Percentiles rank a stretch among this genome's conserved stretches.
phyloP scores from a whole-genome alignment of 2,888 invertebrate genomes.

The Agrenia bidenticulata region DNA sequence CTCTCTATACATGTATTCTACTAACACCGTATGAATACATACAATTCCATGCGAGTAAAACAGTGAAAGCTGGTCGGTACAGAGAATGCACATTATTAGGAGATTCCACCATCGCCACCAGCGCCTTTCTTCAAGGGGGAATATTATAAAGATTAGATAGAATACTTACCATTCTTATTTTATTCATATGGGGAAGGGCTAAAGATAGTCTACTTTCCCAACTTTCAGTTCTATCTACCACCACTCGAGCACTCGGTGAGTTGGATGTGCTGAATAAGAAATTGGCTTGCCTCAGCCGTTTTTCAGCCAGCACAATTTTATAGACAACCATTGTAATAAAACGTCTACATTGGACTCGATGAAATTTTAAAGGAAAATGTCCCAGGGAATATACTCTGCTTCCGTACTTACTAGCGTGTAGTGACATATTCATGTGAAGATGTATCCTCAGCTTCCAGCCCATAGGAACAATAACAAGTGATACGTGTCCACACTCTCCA shows the following conservation, averaged over 20 bases:
- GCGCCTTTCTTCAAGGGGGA: neutral
- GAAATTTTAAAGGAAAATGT: neutral
- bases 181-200: constrained; percentile 6
- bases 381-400: too few species aligned
- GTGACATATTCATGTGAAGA: too few species aligned
- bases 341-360: neutral
- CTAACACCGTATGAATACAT: too few species aligned
- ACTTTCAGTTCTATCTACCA: neutral
- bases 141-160: constrained; percentile 1
- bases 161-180: constrained; percentile 9
- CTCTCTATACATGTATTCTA: too few species aligned
- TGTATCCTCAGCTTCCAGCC: too few species aligned
- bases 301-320: constrained; percentile 3
- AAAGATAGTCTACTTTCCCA: neutral
- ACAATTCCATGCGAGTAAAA: neutral
- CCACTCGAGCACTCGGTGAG: neutral
- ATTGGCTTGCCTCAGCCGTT: constrained; percentile 8
- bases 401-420: too few species aligned
- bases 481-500: too few species aligned
- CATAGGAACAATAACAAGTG: too few species aligned
- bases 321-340: constrained; percentile 2
- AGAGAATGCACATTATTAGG: constrained; percentile 3
- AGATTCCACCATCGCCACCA: neutral
- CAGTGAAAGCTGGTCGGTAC: neutral
- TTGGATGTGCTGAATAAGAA: constrained; percentile 8